A percentile compares a stretch with the other conserved stretches of the same genome.
Conservation (phyloP, 2,797 vertebrate genomes). For the Hippopotamyrus pictus region DNA sequence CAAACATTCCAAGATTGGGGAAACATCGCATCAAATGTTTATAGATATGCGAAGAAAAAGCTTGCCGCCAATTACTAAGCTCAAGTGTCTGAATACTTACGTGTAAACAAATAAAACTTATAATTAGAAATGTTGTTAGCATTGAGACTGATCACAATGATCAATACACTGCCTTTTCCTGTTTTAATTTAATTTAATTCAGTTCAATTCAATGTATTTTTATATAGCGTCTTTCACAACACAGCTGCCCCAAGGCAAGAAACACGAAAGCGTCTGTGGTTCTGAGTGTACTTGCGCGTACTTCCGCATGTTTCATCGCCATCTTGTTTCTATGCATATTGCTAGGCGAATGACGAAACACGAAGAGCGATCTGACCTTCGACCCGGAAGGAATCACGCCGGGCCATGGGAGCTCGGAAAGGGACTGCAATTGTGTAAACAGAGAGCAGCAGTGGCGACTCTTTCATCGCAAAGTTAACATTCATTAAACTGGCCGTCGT, state of each 20-base stretch:
- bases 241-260: neutral
- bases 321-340: slow-evolving; percentile 1
- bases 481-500: neutral
- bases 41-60: neutral
- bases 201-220: neutral
- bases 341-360: neutral
- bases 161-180: neutral
- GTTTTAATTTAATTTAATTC: neutral
- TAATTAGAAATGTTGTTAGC: neutral
- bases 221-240: neutral
- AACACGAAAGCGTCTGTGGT: neutral
- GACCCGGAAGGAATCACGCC: slow-evolving; percentile 32
- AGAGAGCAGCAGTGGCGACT: slow-evolving; percentile 8
- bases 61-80: neutral
- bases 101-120: neutral
- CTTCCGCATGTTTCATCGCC: neutral
- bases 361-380: neutral
- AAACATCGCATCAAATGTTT: neutral
- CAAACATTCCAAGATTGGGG: neutral
- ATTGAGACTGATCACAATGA: neutral
- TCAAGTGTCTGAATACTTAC: neutral
- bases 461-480: neutral
- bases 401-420: slow-evolving; percentile 30
- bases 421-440: slow-evolving; percentile 34
- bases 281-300: neutral